Evolutionary conservation across 64 coral and sea anemone genomes (phyloP).

Genomic region (Cladopsammia gracilis): DNA sequence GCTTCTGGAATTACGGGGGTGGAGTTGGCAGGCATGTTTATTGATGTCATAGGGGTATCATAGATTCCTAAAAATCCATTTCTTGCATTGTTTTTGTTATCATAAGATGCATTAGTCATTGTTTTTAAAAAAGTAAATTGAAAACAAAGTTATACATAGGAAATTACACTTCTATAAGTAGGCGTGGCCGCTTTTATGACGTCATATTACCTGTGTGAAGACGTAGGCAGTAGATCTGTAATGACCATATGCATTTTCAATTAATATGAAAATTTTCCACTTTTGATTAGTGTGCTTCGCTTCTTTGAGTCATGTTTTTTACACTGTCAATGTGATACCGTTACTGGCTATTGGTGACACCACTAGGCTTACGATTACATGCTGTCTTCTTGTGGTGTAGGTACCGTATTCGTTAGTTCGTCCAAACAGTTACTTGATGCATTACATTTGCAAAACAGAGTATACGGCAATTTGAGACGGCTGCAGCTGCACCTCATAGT

Average conservation of each 20-base stretch:
- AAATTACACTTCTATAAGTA: conserved; percentile 29
- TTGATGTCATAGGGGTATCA: not conserved
- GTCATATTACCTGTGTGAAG: not conserved
- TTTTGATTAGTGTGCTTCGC: too few species aligned
- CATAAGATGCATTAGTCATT: conserved; percentile 12
- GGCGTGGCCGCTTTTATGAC: not conserved
- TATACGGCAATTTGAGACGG: conserved; percentile 54
- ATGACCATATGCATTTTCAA: not conserved
- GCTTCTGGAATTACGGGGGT: not conserved
- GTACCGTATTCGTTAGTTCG: conserved; percentile 20
- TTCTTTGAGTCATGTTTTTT: too few species aligned
- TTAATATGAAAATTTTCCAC: conserved; percentile 23
- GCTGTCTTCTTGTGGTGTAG: conserved; percentile 15
- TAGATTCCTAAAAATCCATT: too few species aligned
- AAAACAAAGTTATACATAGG: not conserved
- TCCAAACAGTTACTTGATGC: conserved; percentile 36
- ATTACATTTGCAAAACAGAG: conserved; percentile 60
- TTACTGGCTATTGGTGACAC: not conserved
- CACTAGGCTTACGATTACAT: conserved; percentile 14
- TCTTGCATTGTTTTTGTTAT: conserved; percentile 39
- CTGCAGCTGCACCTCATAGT: too few species aligned
- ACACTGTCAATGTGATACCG: too few species aligned
- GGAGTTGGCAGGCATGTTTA: not conserved
- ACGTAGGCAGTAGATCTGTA: not conserved
- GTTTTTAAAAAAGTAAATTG: conserved; percentile 23